Base-by-base conservation (phyloP, 1,140 invertebrate genomes). In the Tetramorium simillimum region DNA sequence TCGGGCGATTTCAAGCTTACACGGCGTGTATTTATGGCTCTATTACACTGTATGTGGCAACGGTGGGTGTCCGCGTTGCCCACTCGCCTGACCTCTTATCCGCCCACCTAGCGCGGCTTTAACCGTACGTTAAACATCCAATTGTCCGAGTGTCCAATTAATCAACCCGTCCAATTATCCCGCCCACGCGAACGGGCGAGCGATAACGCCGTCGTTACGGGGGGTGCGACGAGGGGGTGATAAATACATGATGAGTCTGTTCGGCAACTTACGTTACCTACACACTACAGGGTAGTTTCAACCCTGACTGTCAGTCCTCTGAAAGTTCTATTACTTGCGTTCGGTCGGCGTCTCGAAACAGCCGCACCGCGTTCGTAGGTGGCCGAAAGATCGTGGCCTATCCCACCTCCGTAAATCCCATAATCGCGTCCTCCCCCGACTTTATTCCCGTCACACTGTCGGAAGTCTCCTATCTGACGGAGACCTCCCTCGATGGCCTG, bases 401-500 rank as follows among this genome's bases (percentile, higher is more conserved):
- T 86, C 12, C 3, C 53, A n/a, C 10, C 10, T 28, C n/a, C 9
- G 12, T 14, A 49, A 37, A 21, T 37, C 28, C 43, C 12, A 33
- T 69, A 78, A 62, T 82, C 70, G 28, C n/a, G 21, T 6, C 9
- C n/a, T 60, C 67, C 72, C 18, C 16, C 46, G 43, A 24, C 43
- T n/a, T 60, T 60, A 51, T 53, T 75, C 63, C 14, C 12, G 24
- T 46, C 16, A n/a, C 2, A 56, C 24, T 46, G 18, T 51, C 43
- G 49, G 5, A 56, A 43, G 40, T 33, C 51, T 18, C 65, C 65
- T 88, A 88, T 77, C 73, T 88, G 43, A 21, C 81, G 49, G 46
- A 77, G 12, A 63, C 56, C 24, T 91, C 76, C 78, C 90, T 86
- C 56, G 86, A 77, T 56, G 84, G 37, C 16, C 65, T 85, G 60